phyloP scores from a whole-genome alignment of 2,888 invertebrate species.

The Gari tellinella region DNA sequence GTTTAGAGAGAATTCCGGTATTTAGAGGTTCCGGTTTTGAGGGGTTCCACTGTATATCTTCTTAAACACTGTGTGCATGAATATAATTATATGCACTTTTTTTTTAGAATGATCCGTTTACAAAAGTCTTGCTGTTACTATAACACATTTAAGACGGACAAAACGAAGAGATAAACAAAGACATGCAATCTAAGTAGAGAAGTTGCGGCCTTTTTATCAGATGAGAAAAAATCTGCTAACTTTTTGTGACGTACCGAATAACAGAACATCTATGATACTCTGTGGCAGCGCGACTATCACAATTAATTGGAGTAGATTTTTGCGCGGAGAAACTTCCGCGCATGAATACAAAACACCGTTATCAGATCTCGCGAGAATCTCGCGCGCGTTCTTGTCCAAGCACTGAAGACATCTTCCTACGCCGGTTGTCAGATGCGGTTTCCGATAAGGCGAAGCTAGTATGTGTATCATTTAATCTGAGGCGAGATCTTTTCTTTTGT shows the following conservation, averaged over 20 bases:
- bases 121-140: too few relatives aligned
- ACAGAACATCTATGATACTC: too few relatives aligned
- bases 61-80: too few relatives aligned
- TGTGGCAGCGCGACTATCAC: conserved; percentile 9
- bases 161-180: too few relatives aligned
- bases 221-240: background rate
- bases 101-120: too few relatives aligned
- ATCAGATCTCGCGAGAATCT: conserved; percentile 57
- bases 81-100: too few relatives aligned
- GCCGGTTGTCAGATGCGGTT: conserved; percentile 44
- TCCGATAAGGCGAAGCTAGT: conserved; percentile 23
- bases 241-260: too few relatives aligned
- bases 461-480: conserved; percentile 23
- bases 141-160: too few relatives aligned
- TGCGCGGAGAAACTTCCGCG: conserved; percentile 46
- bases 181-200: too few relatives aligned
- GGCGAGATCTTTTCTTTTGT: conserved; percentile 25
- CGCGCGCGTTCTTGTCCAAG: conserved; percentile 33
- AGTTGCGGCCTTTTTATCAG: conserved; percentile 21
- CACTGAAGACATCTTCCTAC: conserved; percentile 32
- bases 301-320: conserved; percentile 52
- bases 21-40: too few relatives aligned
- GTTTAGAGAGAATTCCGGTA: too few relatives aligned
- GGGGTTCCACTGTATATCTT: too few relatives aligned
- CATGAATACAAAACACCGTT: conserved; percentile 51